These are phyloP conservation scores for Siphlonurus alternatus DNA, from an alignment of 2,888 invertebrate species.

Conservation along the genomic window DNA sequence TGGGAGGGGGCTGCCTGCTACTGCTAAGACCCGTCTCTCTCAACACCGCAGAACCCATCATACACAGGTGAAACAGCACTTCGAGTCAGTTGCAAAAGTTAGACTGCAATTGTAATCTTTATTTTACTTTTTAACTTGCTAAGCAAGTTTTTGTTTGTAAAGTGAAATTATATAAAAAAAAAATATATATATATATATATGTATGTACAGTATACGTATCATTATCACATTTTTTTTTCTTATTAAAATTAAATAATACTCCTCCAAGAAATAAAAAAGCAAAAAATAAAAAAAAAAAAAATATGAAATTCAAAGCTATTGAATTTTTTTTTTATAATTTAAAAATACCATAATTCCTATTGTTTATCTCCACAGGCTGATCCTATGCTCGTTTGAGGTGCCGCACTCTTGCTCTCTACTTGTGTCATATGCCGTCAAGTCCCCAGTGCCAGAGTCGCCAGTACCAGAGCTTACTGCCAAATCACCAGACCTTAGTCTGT, in stretches of 20 bases:
- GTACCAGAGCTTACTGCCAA: background rate
- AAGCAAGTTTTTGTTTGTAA: too few relatives aligned
- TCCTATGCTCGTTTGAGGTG: background rate
- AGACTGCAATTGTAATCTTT: background rate
- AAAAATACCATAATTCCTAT: too few relatives aligned
- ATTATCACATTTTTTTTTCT: too few relatives aligned
- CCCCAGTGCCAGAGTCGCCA: background rate
- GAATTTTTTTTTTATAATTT: too few relatives aligned
- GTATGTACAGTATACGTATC: too few relatives aligned
- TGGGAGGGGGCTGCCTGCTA: constrained; percentile 19
- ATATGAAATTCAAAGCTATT: too few relatives aligned
- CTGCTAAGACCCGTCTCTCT: constrained; percentile 9
- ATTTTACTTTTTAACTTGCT: too few relatives aligned
- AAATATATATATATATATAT: too few relatives aligned
- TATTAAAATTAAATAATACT: too few relatives aligned
- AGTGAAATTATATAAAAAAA: too few relatives aligned
- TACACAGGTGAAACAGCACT: background rate
- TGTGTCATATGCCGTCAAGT: background rate
- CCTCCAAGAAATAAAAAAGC: too few relatives aligned
- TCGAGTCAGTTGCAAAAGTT: background rate
- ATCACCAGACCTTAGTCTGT: background rate
- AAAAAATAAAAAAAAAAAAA: too few relatives aligned
- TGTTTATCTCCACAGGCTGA: background rate
- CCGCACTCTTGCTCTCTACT: background rate
- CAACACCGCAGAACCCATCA: background rate